Percentiles rank a stretch among this genome's conserved stretches.
phyloP scores from a whole-genome alignment of 2,797 vertebrate species.

The Leptodactylus fallax region DNA sequence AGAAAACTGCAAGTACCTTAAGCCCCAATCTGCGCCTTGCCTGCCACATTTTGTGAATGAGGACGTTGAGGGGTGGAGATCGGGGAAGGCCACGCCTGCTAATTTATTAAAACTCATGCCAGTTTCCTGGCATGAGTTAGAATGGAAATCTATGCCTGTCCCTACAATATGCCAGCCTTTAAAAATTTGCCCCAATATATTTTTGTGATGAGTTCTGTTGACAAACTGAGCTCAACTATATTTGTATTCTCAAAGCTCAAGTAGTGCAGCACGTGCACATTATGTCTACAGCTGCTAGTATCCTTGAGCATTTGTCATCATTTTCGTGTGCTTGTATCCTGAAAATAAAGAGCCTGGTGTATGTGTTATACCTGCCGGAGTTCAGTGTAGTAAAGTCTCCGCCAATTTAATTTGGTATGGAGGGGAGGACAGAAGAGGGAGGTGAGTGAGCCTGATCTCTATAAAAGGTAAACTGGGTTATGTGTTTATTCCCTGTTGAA shows the following conservation, averaged over 20 bases:
- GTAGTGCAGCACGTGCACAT: background rate
- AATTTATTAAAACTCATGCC: no score
- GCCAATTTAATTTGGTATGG: background rate
- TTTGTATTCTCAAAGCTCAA: background rate
- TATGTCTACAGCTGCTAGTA: background rate
- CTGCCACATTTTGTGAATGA: no score
- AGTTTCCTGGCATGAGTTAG: no score
- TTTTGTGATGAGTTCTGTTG: no score
- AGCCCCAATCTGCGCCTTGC: no score
- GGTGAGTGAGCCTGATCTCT: slow-evolving; percentile 40
- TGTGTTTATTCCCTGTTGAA: slow-evolving; percentile 52
- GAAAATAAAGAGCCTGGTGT: background rate
- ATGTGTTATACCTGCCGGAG: background rate
- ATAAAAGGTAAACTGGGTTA: slow-evolving; percentile 57
- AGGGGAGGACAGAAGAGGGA: slow-evolving; percentile 19
- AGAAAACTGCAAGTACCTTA: no score
- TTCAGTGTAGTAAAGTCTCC: background rate
- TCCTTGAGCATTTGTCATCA: background rate
- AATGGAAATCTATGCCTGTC: no score
- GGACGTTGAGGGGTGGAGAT: no score
- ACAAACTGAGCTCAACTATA: no score
- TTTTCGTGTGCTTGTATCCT: background rate
- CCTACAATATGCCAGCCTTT: no score
- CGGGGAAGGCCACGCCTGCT: no score
- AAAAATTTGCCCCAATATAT: no score